Evolutionary conservation across 2,888 invertebrate species (phyloP), one percentile per base, ranked within the genome.

Genomic region (Phlogophora meticulosa): DNA sequence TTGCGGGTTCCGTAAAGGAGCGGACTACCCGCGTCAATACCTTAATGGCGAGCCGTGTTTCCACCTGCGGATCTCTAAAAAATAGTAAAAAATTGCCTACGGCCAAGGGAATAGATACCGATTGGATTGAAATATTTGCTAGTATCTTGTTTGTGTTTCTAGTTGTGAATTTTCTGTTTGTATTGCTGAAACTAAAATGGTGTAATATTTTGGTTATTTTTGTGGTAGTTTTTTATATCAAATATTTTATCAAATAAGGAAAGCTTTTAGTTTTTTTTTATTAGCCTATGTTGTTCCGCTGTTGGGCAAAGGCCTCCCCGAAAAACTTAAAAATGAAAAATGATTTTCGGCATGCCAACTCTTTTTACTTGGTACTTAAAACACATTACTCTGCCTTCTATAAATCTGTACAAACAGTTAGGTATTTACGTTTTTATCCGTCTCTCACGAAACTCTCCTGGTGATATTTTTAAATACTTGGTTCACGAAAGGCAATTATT

Each of bases 41-140:
- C 89, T 89, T 94, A 94, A 94, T 94, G 93, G 93, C 65, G 58
- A 75, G 80, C 81, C 87, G 86, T 90, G 90, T 90, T 88, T 93
- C 85, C 88, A 88, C 89, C 86, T 85, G 80, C 80, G 86, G 83
- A 90, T 85, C 91, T 85, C 87, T 90, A 91, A 93, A 93, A 83
- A 90, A 89, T 90, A 88, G 82, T 87, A 91, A 93, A 93, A 93
- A 90, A 78, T 82, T 69, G 61, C 66, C 66, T n/a, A 43, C 81
- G 78, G 82, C 70, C 72, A 69, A 80, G 84, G 85, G 85, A 88
- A 88, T 85, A 83, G 86, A 69, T 76, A 74, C 73, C 65, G 68
- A 83, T 85, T 81, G 80, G 80, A 81, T 79, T 69, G 76, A 81
- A 69, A 72, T 70, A 71, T 75, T 63, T 68, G 55, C 56, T 58